Percentiles rank a stretch among this genome's conserved stretches.
phyloP scores from a whole-genome alignment of 2,113 vertebrate genomes.

The Symphodus melops region DNA sequence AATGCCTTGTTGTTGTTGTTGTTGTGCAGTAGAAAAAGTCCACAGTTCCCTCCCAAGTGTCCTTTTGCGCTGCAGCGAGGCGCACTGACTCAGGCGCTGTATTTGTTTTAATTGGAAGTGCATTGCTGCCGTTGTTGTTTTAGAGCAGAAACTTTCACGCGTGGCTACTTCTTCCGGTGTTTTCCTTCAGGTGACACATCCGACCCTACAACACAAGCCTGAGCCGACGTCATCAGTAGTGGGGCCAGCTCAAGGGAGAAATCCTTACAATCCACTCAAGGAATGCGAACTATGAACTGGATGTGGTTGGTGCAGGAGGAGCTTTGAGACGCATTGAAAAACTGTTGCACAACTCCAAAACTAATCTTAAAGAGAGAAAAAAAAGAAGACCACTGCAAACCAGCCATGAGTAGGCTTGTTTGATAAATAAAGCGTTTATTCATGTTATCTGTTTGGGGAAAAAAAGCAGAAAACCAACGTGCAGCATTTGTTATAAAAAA shows the following conservation, averaged over 20 bases:
- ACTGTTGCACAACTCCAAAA: conserved; percentile 30
- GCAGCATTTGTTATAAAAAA: too few relatives aligned
- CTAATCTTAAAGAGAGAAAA: not conserved
- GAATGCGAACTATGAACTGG: conserved; percentile 70
- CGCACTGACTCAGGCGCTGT: conserved; percentile 4
- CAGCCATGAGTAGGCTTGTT: not conserved
- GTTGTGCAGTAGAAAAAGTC: not conserved
- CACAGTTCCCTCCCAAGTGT: not conserved
- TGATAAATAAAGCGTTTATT: too few relatives aligned
- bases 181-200: not conserved
- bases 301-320: conserved; percentile 43
- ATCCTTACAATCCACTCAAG: not conserved
- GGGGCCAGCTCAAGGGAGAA: conserved; percentile 4
- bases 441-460: not conserved
- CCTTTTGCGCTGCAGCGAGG: not conserved
- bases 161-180: not conserved
- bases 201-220: not conserved
- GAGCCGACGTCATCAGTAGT: conserved; percentile 22
- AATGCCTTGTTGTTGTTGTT: conserved; percentile 5
- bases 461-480: too few relatives aligned
- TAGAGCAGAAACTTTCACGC: not conserved
- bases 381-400: not conserved
- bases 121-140: conserved; percentile 34
- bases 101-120: conserved; percentile 29
- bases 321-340: not conserved